These are phyloP conservation scores for Addax nasomaculatus DNA, from an alignment of 2,113 vertebrate species.

Conservation along the genomic window DNA sequence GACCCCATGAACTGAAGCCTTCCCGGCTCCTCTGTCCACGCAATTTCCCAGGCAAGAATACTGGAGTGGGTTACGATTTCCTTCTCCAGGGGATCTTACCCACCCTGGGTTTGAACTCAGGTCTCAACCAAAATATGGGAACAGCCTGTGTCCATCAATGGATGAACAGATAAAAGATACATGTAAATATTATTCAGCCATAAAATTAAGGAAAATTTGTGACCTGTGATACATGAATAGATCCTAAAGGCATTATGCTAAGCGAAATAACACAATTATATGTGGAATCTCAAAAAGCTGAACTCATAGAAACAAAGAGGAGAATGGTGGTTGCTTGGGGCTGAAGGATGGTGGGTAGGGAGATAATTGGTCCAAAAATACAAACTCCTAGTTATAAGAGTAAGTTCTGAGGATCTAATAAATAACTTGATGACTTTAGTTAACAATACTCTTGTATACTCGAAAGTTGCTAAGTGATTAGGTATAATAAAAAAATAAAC, in stretches of 20 bases:
- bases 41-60: not conserved
- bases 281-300: not conserved
- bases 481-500: not conserved
- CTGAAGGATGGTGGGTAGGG: not conserved
- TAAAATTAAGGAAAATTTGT: not conserved
- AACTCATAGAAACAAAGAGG: not conserved
- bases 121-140: not conserved
- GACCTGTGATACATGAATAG: not conserved
- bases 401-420: not conserved
- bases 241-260: not conserved
- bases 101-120: not conserved
- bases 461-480: not conserved
- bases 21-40: accelerated
- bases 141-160: not conserved
- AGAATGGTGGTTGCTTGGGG: not conserved
- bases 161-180: not conserved
- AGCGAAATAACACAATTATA: not conserved
- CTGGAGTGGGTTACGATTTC: not conserved
- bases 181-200: not conserved
- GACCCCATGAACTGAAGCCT: not conserved
- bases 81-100: not conserved
- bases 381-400: not conserved
- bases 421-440: not conserved
- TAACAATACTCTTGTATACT: not conserved
- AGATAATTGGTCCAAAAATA: not conserved